Conservation (phyloP, 1,140 invertebrate species). For the Melanaphis sacchari region DNA sequence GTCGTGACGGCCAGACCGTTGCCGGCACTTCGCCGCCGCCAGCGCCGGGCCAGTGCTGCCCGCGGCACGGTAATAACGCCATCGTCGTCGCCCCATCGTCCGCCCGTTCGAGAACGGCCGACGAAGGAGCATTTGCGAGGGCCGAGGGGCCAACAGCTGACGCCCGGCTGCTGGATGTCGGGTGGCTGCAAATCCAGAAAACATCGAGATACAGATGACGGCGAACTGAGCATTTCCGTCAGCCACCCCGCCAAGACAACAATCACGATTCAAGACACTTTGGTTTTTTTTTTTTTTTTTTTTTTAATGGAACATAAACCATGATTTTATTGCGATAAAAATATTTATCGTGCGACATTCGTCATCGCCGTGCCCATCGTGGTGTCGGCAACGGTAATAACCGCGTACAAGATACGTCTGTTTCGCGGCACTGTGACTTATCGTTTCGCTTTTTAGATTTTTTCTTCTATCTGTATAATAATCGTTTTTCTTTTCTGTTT, state of each 20-base stretch:
- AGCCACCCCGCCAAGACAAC: background rate
- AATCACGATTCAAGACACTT: background rate
- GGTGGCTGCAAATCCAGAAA: no score
- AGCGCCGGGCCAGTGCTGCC: slow-evolving; percentile 51
- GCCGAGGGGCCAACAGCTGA: background rate
- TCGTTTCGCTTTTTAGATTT: background rate
- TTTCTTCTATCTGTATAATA: background rate
- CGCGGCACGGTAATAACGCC: background rate
- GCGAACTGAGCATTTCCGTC: background rate
- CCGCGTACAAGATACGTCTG: background rate
- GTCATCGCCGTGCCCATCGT: background rate
- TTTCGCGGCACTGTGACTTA: background rate
- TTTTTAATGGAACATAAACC: background rate
- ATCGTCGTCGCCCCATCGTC: background rate
- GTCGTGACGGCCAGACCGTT: slow-evolving; percentile 31
- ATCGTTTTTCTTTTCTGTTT: background rate
- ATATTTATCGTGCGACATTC: background rate
- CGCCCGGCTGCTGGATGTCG: background rate
- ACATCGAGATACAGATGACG: background rate
- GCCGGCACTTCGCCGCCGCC: slow-evolving; percentile 7
- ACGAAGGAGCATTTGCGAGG: background rate
- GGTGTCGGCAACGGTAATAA: background rate
- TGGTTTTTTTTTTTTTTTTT: no score
- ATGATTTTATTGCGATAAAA: background rate
- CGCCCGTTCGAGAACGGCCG: no score